Percentiles rank a stretch among this genome's conserved stretches.
Conservation (phyloP, 2,888 invertebrate species). For the Arge pagana region DNA sequence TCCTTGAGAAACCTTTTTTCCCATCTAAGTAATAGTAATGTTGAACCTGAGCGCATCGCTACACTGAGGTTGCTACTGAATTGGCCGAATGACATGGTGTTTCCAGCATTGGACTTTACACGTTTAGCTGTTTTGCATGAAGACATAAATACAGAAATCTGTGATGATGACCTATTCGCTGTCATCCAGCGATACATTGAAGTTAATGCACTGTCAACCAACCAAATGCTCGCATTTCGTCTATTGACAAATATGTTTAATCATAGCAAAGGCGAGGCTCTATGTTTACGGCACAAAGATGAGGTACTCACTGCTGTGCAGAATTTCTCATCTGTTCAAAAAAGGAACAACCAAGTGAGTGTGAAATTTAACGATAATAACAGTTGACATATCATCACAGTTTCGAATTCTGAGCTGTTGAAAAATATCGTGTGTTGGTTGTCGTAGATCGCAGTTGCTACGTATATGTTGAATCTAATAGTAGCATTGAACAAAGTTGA, state of each 20-base stretch:
- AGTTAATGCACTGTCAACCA: conserved; percentile 64
- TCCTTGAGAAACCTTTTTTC: conserved; percentile 68
- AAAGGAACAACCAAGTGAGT: conserved; percentile 68
- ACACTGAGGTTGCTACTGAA: conserved; percentile 41
- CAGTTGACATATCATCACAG: conserved; percentile 4
- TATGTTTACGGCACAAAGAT: conserved; percentile 65
- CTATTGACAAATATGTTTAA: conserved; percentile 81
- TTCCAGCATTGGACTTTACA: conserved; percentile 87
- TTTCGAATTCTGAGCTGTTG: no score
- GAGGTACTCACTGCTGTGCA: conserved; percentile 63
- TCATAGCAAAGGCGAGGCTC: conserved; percentile 69
- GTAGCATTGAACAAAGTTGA: conserved; percentile 65
- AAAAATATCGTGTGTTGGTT: conserved; percentile 18
- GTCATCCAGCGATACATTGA: conserved; percentile 57
- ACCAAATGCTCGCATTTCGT: conserved; percentile 79
- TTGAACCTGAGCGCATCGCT: conserved; percentile 41
- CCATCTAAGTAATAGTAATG: conserved; percentile 31
- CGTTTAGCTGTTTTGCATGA: conserved; percentile 80
- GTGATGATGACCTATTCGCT: conserved; percentile 56
- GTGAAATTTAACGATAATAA: neutral
- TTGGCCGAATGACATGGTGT: conserved; percentile 69
- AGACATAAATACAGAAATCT: conserved; percentile 64
- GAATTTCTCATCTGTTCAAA: conserved; percentile 61
- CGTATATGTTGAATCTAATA: conserved; percentile 73
- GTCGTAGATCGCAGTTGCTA: conserved; percentile 74